Conservation (phyloP, 1,140 invertebrate species). For the Anastrepha ludens region DNA sequence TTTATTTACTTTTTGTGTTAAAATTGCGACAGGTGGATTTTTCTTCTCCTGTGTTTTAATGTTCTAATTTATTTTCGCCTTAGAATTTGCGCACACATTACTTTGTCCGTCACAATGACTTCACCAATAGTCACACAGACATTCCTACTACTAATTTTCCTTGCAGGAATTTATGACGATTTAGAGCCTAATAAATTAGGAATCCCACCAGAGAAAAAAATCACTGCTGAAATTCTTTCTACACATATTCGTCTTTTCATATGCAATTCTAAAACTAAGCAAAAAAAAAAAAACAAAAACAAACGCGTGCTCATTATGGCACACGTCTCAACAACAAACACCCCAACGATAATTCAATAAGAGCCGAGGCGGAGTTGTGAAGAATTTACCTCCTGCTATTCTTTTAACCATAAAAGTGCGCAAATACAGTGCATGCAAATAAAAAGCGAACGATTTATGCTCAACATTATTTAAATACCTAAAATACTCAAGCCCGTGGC, state of each 20-base stretch:
- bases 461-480: constrained; percentile 21
- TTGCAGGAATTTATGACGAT: not conserved
- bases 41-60: too few species aligned
- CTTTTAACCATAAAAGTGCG: not conserved
- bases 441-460: not conserved
- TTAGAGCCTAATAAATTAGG: not conserved
- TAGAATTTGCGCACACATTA: too few species aligned
- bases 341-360: not conserved
- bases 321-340: not conserved
- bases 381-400: not conserved
- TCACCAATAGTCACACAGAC: too few species aligned
- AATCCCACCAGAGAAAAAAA: not conserved
- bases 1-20: too few species aligned
- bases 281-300: not conserved
- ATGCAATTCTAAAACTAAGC: not conserved
- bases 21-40: too few species aligned
- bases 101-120: too few species aligned
- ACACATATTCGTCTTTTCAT: not conserved
- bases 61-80: too few species aligned
- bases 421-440: constrained; percentile 33
- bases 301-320: not conserved
- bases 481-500: not conserved
- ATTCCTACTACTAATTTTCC: not conserved
- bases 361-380: not conserved
- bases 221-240: not conserved